A percentile compares a stretch with the other conserved stretches of the same genome.
Evolutionary conservation across 2,888 invertebrate species (phyloP).

Genomic region (Onchidella celtica): DNA sequence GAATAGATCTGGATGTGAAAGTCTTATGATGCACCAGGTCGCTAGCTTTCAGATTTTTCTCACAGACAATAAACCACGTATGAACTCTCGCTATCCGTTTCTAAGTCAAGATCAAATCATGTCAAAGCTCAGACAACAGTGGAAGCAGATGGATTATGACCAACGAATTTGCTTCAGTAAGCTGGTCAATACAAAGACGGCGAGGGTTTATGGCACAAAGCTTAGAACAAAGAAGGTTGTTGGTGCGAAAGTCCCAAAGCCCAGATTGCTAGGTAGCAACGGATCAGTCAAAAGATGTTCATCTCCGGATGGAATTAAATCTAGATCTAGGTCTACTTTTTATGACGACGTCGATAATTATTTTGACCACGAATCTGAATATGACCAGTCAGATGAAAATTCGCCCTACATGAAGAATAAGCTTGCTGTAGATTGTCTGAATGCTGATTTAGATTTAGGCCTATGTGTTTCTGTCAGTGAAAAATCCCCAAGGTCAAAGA

Average conservation of each 20-base stretch:
- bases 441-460: too few relatives aligned
- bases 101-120: slow-evolving; percentile 66
- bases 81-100: slow-evolving; percentile 65
- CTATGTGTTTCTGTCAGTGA: too few relatives aligned
- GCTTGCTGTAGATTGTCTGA: not conserved
- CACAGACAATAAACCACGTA: slow-evolving; percentile 57
- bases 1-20: too few relatives aligned
- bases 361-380: not conserved
- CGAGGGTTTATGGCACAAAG: too few relatives aligned
- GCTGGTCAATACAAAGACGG: slow-evolving; percentile 4
- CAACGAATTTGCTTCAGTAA: not conserved
- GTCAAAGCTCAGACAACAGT: slow-evolving; percentile 62
- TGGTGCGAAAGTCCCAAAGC: not conserved
- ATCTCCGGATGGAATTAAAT: too few relatives aligned
- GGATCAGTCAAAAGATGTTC: too few relatives aligned
- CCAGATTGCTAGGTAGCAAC: too few relatives aligned
- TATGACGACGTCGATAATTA: not conserved
- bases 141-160: slow-evolving; percentile 51
- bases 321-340: too few relatives aligned
- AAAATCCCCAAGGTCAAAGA: too few relatives aligned
- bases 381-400: not conserved
- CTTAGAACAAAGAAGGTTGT: not conserved
- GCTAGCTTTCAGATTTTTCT: slow-evolving; percentile 25
- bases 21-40: slow-evolving; percentile 21
- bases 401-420: not conserved